These are phyloP conservation scores for Melipona quadrifasciata DNA, from an alignment of 1,140 invertebrate genomes.

Conservation along the genomic window DNA sequence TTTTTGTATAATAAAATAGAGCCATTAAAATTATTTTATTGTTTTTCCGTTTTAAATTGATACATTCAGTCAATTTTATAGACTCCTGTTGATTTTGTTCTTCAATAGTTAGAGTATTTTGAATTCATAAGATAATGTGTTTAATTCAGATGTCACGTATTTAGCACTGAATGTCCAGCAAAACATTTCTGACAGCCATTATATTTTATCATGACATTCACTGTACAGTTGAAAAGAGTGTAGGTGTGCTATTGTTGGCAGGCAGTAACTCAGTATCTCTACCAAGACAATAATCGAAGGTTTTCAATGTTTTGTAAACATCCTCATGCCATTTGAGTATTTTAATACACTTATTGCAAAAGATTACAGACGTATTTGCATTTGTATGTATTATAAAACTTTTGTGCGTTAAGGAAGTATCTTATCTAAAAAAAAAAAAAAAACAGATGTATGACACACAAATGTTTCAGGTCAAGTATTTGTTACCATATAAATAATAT, in stretches of 20 bases:
- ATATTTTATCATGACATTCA: constrained; percentile 73
- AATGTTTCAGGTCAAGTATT: constrained; percentile 1
- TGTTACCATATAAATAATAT: background rate
- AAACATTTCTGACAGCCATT: constrained; percentile 63
- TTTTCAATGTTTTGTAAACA: constrained; percentile 57
- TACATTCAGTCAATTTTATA: constrained; percentile 61
- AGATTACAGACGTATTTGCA: constrained; percentile 49
- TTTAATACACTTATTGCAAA: constrained; percentile 69
- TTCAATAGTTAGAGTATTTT: constrained; percentile 62
- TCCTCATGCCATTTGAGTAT: constrained; percentile 70
- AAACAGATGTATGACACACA: constrained; percentile 16
- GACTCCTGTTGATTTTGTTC: constrained; percentile 59
- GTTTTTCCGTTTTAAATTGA: constrained; percentile 43
- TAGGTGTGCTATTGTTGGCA: constrained; percentile 72
- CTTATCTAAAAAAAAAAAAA: constrained; percentile 59
- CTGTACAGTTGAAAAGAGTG: constrained; percentile 68
- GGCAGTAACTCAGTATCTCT: constrained; percentile 72
- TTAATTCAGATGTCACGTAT: constrained; percentile 47
- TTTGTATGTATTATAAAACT: constrained; percentile 56
- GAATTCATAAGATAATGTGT: constrained; percentile 33
- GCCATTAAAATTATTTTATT: constrained; percentile 54
- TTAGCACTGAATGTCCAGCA: constrained; percentile 47
- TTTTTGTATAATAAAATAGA: constrained; percentile 65
- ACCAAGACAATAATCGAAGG: constrained; percentile 69
- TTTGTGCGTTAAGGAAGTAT: constrained; percentile 48